Base-by-base conservation (phyloP, 1,140 invertebrate species). In the Polypedilum pembai region DNA sequence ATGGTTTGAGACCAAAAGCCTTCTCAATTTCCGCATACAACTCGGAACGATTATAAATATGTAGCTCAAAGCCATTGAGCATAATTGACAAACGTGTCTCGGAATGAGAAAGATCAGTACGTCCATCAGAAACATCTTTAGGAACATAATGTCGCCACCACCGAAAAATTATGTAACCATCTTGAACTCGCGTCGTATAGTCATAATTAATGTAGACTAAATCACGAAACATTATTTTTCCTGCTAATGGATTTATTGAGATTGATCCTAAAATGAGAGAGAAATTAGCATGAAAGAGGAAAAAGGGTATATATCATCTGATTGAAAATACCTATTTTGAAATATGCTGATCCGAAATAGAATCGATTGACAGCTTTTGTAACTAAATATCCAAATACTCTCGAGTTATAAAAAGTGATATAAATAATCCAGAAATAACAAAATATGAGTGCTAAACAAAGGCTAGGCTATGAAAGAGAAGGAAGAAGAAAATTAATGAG, bases 171-270 rank as follows among this genome's bases (percentile, higher is more conserved):
- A 97, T 86, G 87, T 95, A 98, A 7, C 96, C 98, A 87, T 99
- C 96, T 84, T 98, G 95, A 76, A 98, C 88, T 78, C 95, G 87
- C 56, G 98, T 81, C 41, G 93, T 94, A 82, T 94, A 98, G 85
- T 99, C 96, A 83, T 95, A 92, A 73, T 93, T 97, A 63, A 98
- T 93, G 78, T 94, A 97, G 73, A 94, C 90, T 79, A 99, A 88
- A 86, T 98, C 95, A 77, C 96, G 87, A 84, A 99, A 98, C 97
- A 99, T 99, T 63, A 99, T 92, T 85, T 99, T 99, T 2, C 98
- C 98, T 76, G 95, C 95, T 76, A 99, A 85, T 33, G 95, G 93
- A 84, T 96, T 96, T 45, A 98, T 84, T 1, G 95, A 95, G 78
- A 99, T 90, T 15, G 97, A 98, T 76, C 96, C 95, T 94, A 80